phyloP scores from a whole-genome alignment of 2,888 invertebrate species.

The Polymixis lichenea region DNA sequence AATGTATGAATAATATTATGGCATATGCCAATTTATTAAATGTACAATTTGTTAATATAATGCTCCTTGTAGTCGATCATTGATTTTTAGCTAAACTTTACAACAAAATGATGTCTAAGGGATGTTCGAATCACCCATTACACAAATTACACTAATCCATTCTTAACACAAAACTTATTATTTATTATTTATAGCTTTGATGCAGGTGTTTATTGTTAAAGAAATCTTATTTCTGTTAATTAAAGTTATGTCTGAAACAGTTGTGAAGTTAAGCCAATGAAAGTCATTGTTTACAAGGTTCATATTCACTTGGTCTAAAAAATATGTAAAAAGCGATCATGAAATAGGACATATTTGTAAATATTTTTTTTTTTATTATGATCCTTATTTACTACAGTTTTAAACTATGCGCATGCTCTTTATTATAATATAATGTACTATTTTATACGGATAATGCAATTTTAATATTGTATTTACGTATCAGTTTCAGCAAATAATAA shows the following conservation, averaged over 20 bases:
- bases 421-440: constrained; percentile 24
- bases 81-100: neutral
- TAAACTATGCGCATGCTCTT: constrained; percentile 22
- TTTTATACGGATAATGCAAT: constrained; percentile 52
- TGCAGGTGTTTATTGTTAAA: no score
- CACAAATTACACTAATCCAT: neutral
- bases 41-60: constrained; percentile 8
- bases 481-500: neutral
- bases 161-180: neutral
- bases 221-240: neutral
- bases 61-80: neutral
- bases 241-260: neutral
- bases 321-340: constrained; percentile 39
- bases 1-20: neutral
- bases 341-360: neutral
- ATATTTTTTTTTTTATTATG: neutral
- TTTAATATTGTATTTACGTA: constrained; percentile 39
- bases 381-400: constrained; percentile 12
- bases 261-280: neutral
- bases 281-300: neutral
- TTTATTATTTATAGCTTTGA: neutral
- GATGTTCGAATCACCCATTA: constrained; percentile 18
- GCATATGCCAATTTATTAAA: neutral
- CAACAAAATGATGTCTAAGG: neutral
- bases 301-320: constrained; percentile 25